These are phyloP conservation scores for Channa striata DNA, from an alignment of 2,797 vertebrate genomes.

Conservation along the genomic window DNA sequence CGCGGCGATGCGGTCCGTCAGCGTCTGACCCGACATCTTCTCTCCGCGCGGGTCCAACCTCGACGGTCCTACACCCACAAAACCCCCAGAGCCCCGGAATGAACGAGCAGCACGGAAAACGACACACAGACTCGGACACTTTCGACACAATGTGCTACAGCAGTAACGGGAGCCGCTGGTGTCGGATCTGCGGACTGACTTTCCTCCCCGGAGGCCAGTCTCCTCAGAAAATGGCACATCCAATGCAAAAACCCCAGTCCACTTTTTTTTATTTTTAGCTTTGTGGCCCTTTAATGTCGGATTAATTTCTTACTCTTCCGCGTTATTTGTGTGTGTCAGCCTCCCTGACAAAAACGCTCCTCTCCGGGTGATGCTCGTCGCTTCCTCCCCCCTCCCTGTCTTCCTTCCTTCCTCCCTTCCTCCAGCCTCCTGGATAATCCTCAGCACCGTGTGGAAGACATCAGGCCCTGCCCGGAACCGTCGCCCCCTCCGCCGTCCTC, in stretches of 20 bases:
- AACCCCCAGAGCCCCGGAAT: conserved; percentile 14
- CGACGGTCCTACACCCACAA: conserved; percentile 66
- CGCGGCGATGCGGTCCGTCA: conserved; percentile 99
- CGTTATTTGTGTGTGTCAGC: conserved; percentile 22
- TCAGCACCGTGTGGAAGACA: conserved; percentile 51
- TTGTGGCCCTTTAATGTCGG: neutral
- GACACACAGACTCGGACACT: conserved; percentile 8
- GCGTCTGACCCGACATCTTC: conserved; percentile 99
- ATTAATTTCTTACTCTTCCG: conserved; percentile 39
- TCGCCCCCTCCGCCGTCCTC: conserved; percentile 60
- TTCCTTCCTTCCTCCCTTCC: conserved; percentile 73
- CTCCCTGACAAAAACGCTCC: conserved; percentile 40
- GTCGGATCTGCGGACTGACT: conserved; percentile 35
- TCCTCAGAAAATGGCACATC: neutral
- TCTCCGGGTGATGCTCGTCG: conserved; percentile 64
- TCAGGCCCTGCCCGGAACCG: conserved; percentile 57
- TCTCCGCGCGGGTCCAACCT: conserved; percentile 56
- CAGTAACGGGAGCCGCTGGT: conserved; percentile 13
- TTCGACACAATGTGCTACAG: neutral
- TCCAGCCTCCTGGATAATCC: conserved; percentile 80
- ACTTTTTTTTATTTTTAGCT: neutral
- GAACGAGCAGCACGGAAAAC: conserved; percentile 32
- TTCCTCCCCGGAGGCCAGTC: conserved; percentile 7
- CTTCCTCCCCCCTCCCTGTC: conserved; percentile 63
- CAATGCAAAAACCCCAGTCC: neutral